phyloP scores from a whole-genome alignment of 2,113 vertebrate genomes.

The Myotis yumanensis region DNA sequence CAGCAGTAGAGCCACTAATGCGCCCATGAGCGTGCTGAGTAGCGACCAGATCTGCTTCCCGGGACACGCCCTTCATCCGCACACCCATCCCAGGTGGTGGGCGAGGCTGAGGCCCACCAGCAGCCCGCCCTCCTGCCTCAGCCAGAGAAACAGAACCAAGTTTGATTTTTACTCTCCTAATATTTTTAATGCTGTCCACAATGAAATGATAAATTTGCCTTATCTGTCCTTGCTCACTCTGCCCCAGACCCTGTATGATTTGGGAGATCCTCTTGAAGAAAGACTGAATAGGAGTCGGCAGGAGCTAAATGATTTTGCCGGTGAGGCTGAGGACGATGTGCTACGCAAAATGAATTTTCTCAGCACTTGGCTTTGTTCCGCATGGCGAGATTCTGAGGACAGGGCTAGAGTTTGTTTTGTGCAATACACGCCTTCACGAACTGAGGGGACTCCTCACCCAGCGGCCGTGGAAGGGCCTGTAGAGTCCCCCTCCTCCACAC shows the following conservation, averaged over 20 bases:
- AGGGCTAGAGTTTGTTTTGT: background rate
- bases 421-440: background rate
- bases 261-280: background rate
- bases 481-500: background rate
- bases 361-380: background rate
- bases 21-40: rapidly evolving
- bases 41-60: rapidly evolving
- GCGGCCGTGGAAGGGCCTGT: rapidly evolving
- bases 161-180: background rate
- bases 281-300: rapidly evolving
- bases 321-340: background rate
- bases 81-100: rapidly evolving
- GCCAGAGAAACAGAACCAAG: background rate
- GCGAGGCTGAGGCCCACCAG: background rate
- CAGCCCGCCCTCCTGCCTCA: background rate
- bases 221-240: background rate
- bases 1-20: rapidly evolving
- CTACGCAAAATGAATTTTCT: rapidly evolving
- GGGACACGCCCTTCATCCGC: rapidly evolving
- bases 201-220: background rate
- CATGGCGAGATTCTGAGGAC: rapidly evolving
- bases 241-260: rapidly evolving
- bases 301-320: rapidly evolving
- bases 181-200: background rate
- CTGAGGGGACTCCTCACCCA: rapidly evolving